These are phyloP conservation scores for Drosophila pseudoananassae DNA, from an alignment of 1,140 invertebrate species.

Conservation along the genomic window DNA sequence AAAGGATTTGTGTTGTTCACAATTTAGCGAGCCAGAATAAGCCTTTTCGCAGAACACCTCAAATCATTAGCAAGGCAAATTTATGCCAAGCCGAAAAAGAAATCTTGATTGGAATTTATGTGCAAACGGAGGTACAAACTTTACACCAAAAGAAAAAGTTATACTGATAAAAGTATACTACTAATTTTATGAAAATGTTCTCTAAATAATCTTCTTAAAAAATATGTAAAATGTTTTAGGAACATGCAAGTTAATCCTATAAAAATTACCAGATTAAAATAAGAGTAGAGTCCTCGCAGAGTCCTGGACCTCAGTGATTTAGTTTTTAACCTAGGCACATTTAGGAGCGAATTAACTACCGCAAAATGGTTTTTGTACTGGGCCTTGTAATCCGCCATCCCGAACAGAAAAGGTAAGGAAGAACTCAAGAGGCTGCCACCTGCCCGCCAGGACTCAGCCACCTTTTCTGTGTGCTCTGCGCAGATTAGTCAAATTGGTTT, in stretches of 20 bases:
- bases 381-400: constrained; percentile 21
- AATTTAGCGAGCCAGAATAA: constrained; percentile 20
- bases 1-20: constrained; percentile 40
- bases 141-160: constrained; percentile 5
- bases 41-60: constrained; percentile 14
- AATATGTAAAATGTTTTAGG: no score
- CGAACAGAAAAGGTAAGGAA: constrained; percentile 11
- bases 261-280: not conserved
- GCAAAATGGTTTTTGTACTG: constrained; percentile 26
- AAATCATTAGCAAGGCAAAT: constrained; percentile 34
- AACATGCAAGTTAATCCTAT: not conserved
- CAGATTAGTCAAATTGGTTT: constrained; percentile 73
- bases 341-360: constrained; percentile 31
- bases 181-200: no score
- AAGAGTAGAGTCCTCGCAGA: not conserved
- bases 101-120: constrained; percentile 30
- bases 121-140: not conserved
- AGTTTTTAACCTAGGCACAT: constrained; percentile 18
- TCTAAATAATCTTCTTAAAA: no score
- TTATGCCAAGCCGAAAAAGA: constrained; percentile 8
- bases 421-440: constrained; percentile 18
- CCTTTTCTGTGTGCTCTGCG: constrained; percentile 17
- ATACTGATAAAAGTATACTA: no score
- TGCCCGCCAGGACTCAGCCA: not conserved
- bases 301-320: constrained; percentile 14